A percentile compares a stretch with the other conserved stretches of the same genome.
Conservation (phyloP, 2,888 invertebrate species). For the Melanchra persicariae region DNA sequence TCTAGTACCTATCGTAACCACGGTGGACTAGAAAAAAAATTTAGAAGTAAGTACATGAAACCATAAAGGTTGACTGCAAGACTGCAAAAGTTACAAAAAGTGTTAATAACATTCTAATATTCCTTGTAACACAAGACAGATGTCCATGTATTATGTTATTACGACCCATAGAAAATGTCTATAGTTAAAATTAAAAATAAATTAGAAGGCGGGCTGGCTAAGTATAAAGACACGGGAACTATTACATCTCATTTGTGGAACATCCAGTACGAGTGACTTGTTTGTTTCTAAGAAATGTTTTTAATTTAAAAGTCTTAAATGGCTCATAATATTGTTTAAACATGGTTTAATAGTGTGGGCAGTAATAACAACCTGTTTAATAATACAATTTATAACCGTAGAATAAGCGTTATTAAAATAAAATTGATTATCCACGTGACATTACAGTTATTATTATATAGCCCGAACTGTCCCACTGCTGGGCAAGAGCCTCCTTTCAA, state of each 20-base stretch:
- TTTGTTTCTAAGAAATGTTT: conserved; percentile 13
- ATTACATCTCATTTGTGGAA: conserved; percentile 13
- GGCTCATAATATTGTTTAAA: background rate
- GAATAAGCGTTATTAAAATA: too few relatives aligned
- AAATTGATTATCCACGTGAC: too few relatives aligned
- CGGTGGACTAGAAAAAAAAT: background rate
- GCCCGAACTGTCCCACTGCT: too few relatives aligned
- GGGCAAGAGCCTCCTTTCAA: too few relatives aligned
- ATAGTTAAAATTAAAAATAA: conserved; percentile 34
- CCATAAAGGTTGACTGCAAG: background rate
- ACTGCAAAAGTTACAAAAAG: conserved; percentile 9
- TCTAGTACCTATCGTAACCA: background rate
- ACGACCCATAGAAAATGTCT: conserved; percentile 11
- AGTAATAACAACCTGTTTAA: background rate
- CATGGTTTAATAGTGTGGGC: background rate
- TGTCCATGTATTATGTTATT: conserved; percentile 25
- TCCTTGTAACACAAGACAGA: conserved; percentile 38
- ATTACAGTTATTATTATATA: too few relatives aligned
- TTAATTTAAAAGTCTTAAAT: background rate
- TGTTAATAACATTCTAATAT: conserved; percentile 36
- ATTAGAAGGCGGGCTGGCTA: conserved; percentile 22
- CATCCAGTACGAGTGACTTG: background rate
- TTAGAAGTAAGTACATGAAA: background rate
- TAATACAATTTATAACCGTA: background rate
- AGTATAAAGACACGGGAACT: conserved; percentile 11